Evolutionary conservation across 2,888 invertebrate species (phyloP), one percentile per base, ranked within the genome.

Genomic region (Myopa testacea): DNA sequence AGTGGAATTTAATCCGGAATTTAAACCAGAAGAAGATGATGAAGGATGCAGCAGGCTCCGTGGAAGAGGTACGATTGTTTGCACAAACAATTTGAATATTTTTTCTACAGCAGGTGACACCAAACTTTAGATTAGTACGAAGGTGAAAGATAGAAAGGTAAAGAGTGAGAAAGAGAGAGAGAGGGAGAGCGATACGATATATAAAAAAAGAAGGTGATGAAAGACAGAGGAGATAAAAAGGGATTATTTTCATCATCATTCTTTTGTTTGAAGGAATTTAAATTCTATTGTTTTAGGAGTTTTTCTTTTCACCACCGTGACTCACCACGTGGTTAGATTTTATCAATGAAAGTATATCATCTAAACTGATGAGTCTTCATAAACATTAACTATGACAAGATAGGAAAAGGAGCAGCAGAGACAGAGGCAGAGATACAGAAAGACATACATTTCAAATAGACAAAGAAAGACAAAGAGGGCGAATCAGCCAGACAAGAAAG

Each of bases 201-300:
- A n/a, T n/a, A n/a, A n/a, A n/a, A n/a, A n/a, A n/a, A n/a, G n/a
- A n/a, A n/a, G n/a, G n/a, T n/a, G n/a, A n/a, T n/a, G n/a, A n/a
- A n/a, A n/a, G n/a, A n/a, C n/a, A n/a, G 82, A 81, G 83, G 84
- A 85, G 82, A 37, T 34, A 65, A 37, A 37, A 85, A 84, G 82
- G 81, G 83, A 84, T 81, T 81, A 82, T 81, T 82, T 80, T 80
- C 81, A 82, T 85, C 83, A 83, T 82, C 81, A 26, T 26, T 26
- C 26, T 26, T 26, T 26, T 26, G 26, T 1, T 26, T 26, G 26
- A 26, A 26, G 26, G 26, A 26, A 26, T 26, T 26, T 26, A 26
- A 26, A 26, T 26, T 26, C 26, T 26, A 1, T 26, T 26, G 26
- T 26, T 26, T 26, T 26, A 26, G n/a, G n/a, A n/a, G 78, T 69